Evolutionary conservation across 2,888 invertebrate species (phyloP).

Genomic region (Meghimatium bilineatum): DNA sequence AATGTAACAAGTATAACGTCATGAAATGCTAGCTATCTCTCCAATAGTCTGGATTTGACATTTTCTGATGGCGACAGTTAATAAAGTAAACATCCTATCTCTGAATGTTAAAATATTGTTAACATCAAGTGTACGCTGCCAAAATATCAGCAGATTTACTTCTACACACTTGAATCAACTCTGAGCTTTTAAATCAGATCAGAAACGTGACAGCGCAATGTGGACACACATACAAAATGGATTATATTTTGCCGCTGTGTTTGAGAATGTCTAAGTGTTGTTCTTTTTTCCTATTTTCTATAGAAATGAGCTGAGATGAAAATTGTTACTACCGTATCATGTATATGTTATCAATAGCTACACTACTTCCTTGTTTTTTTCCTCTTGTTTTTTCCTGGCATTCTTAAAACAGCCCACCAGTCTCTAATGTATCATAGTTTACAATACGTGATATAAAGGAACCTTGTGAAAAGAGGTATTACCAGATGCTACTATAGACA

Average conservation of each 20-base stretch:
- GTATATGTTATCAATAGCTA: background rate
- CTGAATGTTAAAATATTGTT: background rate
- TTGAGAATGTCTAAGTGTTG: background rate
- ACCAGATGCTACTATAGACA: background rate
- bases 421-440: slow-evolving; percentile 1
- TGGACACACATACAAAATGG: slow-evolving; percentile 1
- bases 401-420: background rate
- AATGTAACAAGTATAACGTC: too few species aligned
- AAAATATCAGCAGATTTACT: slow-evolving; percentile 12
- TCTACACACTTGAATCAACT: slow-evolving; percentile 25
- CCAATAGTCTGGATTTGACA: too few species aligned
- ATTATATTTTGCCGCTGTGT: slow-evolving; percentile 2
- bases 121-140: background rate
- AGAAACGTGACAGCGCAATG: slow-evolving; percentile 19
- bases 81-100: background rate
- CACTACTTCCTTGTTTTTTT: background rate
- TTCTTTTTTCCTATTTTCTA: background rate
- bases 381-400: background rate
- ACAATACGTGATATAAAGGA: background rate
- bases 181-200: slow-evolving; percentile 22
- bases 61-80: too few species aligned
- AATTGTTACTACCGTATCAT: background rate
- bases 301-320: background rate
- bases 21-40: too few species aligned
- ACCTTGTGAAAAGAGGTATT: background rate